phyloP scores from a whole-genome alignment of 2,888 invertebrate species.

The Anthoptus insignis region DNA sequence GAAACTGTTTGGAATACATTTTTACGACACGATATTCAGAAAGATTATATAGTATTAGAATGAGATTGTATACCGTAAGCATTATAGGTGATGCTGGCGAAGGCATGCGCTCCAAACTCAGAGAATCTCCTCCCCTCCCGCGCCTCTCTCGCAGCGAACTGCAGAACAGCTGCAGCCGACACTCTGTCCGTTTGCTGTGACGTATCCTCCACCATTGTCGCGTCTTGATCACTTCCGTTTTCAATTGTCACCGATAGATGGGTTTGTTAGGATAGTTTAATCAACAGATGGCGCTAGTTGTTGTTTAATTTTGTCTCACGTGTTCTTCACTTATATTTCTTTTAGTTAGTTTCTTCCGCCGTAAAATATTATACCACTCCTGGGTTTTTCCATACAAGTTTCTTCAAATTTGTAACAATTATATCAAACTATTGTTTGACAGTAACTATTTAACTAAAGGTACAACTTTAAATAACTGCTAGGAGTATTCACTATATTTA shows the following conservation, averaged over 20 bases:
- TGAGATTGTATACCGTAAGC: constrained; percentile 67
- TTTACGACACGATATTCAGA: too few relatives aligned
- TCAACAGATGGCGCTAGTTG: constrained; percentile 49
- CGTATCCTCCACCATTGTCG: constrained; percentile 75
- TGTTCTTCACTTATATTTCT: neutral
- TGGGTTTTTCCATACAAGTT: too few relatives aligned
- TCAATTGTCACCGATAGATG: constrained; percentile 38
- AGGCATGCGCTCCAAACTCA: constrained; percentile 79
- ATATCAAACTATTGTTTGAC: too few relatives aligned
- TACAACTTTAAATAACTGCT: too few relatives aligned
- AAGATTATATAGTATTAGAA: too few relatives aligned
- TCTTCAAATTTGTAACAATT: too few relatives aligned
- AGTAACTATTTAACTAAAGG: too few relatives aligned
- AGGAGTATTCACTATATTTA: constrained; percentile 29
- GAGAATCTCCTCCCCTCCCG: constrained; percentile 74
- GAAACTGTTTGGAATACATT: too few relatives aligned
- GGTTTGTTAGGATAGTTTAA: constrained; percentile 13
- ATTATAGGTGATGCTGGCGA: constrained; percentile 77
- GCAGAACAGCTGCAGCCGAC: constrained; percentile 78
- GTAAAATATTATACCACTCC: too few relatives aligned
- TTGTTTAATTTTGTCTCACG: constrained; percentile 1
- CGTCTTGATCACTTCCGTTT: constrained; percentile 43
- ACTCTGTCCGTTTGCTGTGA: constrained; percentile 64
- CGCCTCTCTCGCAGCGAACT: constrained; percentile 78
- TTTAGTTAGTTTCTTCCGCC: too few relatives aligned